These are phyloP conservation scores for Salpingus planirostris DNA, from an alignment of 2,888 invertebrate species.

Conservation along the genomic window DNA sequence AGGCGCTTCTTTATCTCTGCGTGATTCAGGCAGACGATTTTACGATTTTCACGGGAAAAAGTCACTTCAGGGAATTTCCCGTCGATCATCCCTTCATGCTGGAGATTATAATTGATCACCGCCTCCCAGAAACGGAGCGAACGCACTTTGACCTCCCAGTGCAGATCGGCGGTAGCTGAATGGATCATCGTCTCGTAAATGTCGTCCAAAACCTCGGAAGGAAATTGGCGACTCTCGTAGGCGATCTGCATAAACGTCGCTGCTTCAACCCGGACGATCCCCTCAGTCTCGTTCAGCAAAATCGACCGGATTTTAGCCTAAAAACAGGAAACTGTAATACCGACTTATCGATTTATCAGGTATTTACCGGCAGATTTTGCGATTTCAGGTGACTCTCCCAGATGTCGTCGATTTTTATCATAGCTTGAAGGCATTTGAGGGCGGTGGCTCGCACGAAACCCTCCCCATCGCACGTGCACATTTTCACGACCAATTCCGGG, in stretches of 20 bases:
- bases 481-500: slow-evolving; percentile 53
- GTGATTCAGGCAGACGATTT: slow-evolving; percentile 65
- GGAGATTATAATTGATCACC: slow-evolving; percentile 55
- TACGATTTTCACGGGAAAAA: slow-evolving; percentile 67
- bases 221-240: slow-evolving; percentile 55
- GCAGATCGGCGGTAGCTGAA: slow-evolving; percentile 60
- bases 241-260: slow-evolving; percentile 57
- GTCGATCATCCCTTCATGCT: slow-evolving; percentile 76
- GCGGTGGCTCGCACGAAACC: slow-evolving; percentile 70
- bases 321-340: too few relatives aligned
- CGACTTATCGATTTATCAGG: background rate
- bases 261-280: slow-evolving; percentile 67
- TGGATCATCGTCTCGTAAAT: slow-evolving; percentile 58
- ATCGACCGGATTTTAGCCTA: slow-evolving; percentile 48
- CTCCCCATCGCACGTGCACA: slow-evolving; percentile 61
- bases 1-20: slow-evolving; percentile 57
- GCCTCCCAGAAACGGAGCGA: slow-evolving; percentile 65
- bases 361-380: slow-evolving; percentile 53
- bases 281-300: slow-evolving; percentile 61
- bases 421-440: slow-evolving; percentile 58
- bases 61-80: slow-evolving; percentile 70
- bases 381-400: slow-evolving; percentile 57
- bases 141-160: slow-evolving; percentile 74
- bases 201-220: slow-evolving; percentile 41
- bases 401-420: slow-evolving; percentile 54